These are phyloP conservation scores for Mercenaria mercenaria DNA, from an alignment of 1,140 invertebrate species.

Conservation along the genomic window DNA sequence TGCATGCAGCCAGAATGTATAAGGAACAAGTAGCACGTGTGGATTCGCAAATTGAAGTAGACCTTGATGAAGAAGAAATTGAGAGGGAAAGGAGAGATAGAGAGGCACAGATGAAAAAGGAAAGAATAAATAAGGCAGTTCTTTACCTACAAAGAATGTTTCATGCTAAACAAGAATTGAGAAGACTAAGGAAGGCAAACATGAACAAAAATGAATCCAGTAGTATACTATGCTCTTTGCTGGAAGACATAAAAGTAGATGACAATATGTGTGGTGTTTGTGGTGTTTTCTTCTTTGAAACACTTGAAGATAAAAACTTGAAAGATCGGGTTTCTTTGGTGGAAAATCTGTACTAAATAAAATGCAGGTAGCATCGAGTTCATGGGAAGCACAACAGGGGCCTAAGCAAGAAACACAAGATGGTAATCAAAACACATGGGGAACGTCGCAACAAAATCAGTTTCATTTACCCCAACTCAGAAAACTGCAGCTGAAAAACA, in stretches of 20 bases:
- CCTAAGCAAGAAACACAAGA: not conserved
- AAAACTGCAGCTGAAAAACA: not conserved
- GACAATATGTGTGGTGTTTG: conserved; percentile 70
- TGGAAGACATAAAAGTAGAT: conserved; percentile 54
- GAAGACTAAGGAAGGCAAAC: conserved; percentile 31
- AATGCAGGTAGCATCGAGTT: too few species aligned
- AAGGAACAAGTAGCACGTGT: not conserved
- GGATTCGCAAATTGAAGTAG: not conserved
- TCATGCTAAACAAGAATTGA: conserved; percentile 22
- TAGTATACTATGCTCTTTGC: conserved; percentile 37
- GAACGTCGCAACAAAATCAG: too few species aligned
- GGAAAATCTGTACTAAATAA: conserved; percentile 21
- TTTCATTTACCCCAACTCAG: not conserved
- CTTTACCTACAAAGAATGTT: conserved; percentile 53
- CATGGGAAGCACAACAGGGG: not conserved
- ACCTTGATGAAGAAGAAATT: conserved; percentile 69
- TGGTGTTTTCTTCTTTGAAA: conserved; percentile 47
- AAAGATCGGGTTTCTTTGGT: not conserved
- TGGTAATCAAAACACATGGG: not conserved
- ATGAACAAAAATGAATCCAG: not conserved
- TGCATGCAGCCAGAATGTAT: not conserved
- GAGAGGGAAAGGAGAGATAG: conserved; percentile 53
- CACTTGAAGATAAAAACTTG: not conserved
- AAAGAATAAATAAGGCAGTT: conserved; percentile 55
- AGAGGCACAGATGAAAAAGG: conserved; percentile 49